Base-by-base conservation (phyloP, 2,888 invertebrate genomes). In the Crioceris asparagi region DNA sequence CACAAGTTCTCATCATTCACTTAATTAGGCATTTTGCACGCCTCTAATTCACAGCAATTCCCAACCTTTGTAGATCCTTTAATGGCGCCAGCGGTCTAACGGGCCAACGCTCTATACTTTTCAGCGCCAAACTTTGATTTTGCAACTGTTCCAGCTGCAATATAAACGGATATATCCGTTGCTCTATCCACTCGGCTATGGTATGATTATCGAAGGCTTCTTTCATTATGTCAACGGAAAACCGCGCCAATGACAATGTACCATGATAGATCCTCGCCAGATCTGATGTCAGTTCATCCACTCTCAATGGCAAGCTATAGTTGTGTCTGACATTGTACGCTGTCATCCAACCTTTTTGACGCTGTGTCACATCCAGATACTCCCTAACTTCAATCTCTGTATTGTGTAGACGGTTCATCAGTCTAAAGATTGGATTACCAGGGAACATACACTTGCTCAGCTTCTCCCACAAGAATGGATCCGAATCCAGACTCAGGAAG, bases 241-340 rank as follows among this genome's bases (percentile, higher is more conserved):
- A 66, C 35, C 70, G 64, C 1, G 72, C 68, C 49, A 77, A 59
- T 1, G 64, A 60, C 17, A 70, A 57, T 40, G 74, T 51, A 52
- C 77, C 67, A 56, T 79, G 68, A 52, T 74, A 71, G 43, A 79
- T 59, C 46, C 72, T 60, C 32, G 74, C 64, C 47, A 72, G 66
- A 47, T 72, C 74, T 16, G 60, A 57, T 35, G 72, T 72, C 35
- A 77, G 55, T 45, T 79, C 77, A 29, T 75, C 75, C 1, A 83
- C 68, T 31, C 82, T 69, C 37, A 74, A 56, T 1, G 79, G 77
- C 35, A 78, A 75, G 44, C 77, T 75, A 54, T 77, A 82, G 53
- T 77, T 77, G 49, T 75, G 73, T n/a, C 72, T 64, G 4, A 79
- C 66, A 55, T 80, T 79, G 57, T 79, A 83, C 18, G 73, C 69